These are phyloP conservation scores for Torymus aiolomorphi DNA, from an alignment of 2,888 invertebrate species.

Conservation along the genomic window DNA sequence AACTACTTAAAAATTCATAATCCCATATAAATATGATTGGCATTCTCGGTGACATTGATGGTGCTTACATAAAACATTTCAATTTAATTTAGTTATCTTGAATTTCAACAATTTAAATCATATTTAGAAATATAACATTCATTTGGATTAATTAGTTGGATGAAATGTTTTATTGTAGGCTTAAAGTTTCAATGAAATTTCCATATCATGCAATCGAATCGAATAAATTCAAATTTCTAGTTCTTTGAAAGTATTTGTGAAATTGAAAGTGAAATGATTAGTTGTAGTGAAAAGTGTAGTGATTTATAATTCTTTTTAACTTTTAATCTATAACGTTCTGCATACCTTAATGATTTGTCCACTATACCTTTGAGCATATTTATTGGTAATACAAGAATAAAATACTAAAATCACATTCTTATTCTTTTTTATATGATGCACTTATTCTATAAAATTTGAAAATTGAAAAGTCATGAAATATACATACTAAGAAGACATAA, in stretches of 20 bases:
- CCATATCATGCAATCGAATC: slow-evolving; percentile 14
- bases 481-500: neutral
- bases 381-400: slow-evolving; percentile 5
- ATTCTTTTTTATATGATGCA: neutral
- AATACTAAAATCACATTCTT: slow-evolving; percentile 1
- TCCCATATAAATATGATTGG: slow-evolving; percentile 7
- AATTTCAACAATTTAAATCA: too few species aligned
- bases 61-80: neutral
- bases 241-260: slow-evolving; percentile 6
- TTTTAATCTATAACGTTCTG: neutral
- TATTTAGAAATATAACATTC: too few species aligned
- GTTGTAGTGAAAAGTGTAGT: slow-evolving; percentile 12
- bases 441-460: neutral
- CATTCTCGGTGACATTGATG: neutral
- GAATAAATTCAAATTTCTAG: slow-evolving; percentile 10
- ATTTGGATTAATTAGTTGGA: too few species aligned
- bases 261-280: slow-evolving; percentile 13
- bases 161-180: too few species aligned
- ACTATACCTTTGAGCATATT: neutral
- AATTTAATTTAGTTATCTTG: too few species aligned
- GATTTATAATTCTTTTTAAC: neutral
- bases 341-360: slow-evolving; percentile 14
- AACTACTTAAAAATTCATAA: neutral
- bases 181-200: neutral
- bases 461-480: neutral